Evolutionary conservation across 2,888 invertebrate species (phyloP).

Genomic region (Heliconius erato): DNA sequence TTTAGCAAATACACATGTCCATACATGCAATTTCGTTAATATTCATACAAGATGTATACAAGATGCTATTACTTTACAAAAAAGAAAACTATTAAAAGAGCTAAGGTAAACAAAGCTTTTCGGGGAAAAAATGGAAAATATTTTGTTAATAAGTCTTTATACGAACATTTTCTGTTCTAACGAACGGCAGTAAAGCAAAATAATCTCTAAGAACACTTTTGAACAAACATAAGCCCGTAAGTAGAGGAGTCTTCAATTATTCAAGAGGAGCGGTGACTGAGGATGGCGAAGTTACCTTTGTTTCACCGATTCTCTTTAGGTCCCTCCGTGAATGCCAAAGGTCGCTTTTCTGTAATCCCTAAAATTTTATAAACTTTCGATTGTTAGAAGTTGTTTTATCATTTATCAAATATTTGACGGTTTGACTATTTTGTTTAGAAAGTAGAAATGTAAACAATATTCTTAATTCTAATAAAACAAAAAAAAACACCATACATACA

Average conservation of each 20-base stretch:
- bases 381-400: conserved; percentile 36
- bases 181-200: conserved; percentile 9
- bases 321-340: conserved; percentile 66
- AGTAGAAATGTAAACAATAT: neutral
- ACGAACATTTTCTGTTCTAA: neutral
- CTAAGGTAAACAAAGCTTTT: neutral
- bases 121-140: too few relatives aligned
- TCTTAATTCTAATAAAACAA: neutral
- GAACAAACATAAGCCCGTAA: conserved; percentile 38
- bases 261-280: conserved; percentile 56
- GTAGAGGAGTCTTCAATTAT: conserved; percentile 59
- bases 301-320: conserved; percentile 55
- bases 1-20: too few relatives aligned
- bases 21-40: too few relatives aligned
- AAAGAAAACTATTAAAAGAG: neutral
- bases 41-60: too few relatives aligned
- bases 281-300: conserved; percentile 49
- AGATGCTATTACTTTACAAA: too few relatives aligned
- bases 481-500: neutral
- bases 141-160: neutral
- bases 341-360: conserved; percentile 53
- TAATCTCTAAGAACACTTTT: conserved; percentile 28
- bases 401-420: conserved; percentile 26
- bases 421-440: neutral
- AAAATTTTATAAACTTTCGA: conserved; percentile 41